Conservation (phyloP, 2,797 vertebrate species). For the Sternotherus odoratus region DNA sequence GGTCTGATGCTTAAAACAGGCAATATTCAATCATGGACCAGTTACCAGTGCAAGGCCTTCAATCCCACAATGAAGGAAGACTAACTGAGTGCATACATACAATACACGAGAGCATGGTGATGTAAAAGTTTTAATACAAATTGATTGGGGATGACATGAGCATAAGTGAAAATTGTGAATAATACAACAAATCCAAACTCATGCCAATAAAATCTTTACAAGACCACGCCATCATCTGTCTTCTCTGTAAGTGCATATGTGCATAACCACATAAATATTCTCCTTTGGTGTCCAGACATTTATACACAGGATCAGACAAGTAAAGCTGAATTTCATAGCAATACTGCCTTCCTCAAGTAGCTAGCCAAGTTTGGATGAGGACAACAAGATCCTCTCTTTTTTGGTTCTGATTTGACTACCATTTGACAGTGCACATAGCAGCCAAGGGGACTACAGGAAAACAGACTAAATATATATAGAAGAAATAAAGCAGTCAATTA, state of each 20-base stretch:
- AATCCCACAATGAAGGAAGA: neutral
- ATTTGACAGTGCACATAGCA: neutral
- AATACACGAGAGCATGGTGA: too few relatives aligned
- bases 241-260: too few relatives aligned
- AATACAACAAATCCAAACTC: too few relatives aligned
- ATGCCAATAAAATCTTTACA: too few relatives aligned
- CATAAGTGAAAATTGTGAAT: too few relatives aligned
- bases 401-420: neutral
- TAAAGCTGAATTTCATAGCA: neutral
- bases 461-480: neutral
- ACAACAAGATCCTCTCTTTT: neutral
- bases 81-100: too few relatives aligned
- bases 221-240: too few relatives aligned
- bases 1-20: neutral
- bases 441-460: neutral
- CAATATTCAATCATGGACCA: neutral
- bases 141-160: too few relatives aligned
- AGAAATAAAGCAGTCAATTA: neutral
- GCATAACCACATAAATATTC: neutral
- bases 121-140: too few relatives aligned
- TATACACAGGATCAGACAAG: neutral
- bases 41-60: neutral
- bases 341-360: neutral
- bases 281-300: neutral
- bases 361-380: neutral